These are phyloP conservation scores for Nephila pilipes DNA, from an alignment of 1,140 invertebrate genomes.

Conservation along the genomic window DNA sequence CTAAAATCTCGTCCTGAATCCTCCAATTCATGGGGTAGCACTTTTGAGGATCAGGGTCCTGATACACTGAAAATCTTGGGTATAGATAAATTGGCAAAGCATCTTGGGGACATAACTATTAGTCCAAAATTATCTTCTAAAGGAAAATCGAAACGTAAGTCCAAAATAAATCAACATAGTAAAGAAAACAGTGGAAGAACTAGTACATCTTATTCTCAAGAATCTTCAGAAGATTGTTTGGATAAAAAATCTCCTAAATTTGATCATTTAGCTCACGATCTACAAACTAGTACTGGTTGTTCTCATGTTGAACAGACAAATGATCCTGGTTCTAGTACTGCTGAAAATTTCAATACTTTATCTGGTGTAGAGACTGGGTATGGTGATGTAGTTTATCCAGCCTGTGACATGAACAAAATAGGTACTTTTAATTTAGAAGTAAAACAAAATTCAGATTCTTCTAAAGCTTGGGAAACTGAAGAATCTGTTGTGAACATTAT, in stretches of 20 bases:
- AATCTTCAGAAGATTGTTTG: slow-evolving; percentile 69
- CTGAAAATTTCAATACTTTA: background rate
- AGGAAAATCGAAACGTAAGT: background rate
- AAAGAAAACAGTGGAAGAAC: slow-evolving; percentile 36
- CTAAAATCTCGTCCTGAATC: slow-evolving; percentile 5
- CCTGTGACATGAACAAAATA: slow-evolving; percentile 67
- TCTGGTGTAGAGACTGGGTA: background rate
- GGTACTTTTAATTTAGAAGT: slow-evolving; percentile 56
- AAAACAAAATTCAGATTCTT: background rate
- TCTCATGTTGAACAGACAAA: background rate
- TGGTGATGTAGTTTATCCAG: slow-evolving; percentile 28
- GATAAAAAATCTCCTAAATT: slow-evolving; percentile 43
- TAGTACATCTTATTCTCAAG: slow-evolving; percentile 51
- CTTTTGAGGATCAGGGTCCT: slow-evolving; percentile 57
- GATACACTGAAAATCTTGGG: slow-evolving; percentile 66
- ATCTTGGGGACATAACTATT: slow-evolving; percentile 36
- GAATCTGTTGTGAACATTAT: slow-evolving; percentile 50
- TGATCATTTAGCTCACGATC: background rate
- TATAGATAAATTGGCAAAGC: slow-evolving; percentile 54
- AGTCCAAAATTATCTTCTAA: background rate
- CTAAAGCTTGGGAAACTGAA: slow-evolving; percentile 45
- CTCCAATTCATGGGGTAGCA: slow-evolving; percentile 49
- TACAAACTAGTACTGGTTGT: background rate
- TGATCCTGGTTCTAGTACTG: background rate
- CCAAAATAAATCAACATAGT: background rate